These are phyloP conservation scores for Hesperophylax magnus DNA, from an alignment of 1,140 invertebrate species.

Conservation along the genomic window DNA sequence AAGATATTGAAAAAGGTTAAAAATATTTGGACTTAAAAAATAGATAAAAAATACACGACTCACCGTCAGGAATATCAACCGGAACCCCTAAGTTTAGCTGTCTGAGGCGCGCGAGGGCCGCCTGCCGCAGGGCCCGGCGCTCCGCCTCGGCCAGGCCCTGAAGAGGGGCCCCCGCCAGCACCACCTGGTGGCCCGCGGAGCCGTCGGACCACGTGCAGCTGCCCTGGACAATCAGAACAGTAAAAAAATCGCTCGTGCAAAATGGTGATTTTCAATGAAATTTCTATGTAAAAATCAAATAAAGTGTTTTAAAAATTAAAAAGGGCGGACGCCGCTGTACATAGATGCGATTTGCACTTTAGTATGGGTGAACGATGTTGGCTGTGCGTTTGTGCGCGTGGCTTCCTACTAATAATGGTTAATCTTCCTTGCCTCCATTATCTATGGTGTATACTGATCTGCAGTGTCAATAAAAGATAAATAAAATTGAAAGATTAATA, in stretches of 20 bases:
- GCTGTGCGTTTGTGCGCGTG: no score
- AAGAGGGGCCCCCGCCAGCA: constrained; percentile 79
- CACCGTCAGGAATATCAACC: constrained; percentile 72
- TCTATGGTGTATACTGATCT: no score
- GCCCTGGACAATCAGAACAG: constrained; percentile 73
- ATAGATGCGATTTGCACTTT: no score
- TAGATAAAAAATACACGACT: constrained; percentile 43
- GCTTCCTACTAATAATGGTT: no score
- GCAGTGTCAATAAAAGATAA: no score
- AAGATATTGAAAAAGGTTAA: no score
- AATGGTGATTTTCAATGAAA: not conserved
- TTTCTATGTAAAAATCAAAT: not conserved
- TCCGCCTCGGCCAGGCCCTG: constrained; percentile 86
- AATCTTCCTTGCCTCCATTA: no score
- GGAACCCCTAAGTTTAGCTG: constrained; percentile 87
- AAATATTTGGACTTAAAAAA: no score
- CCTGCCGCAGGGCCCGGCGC: constrained; percentile 83
- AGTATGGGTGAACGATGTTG: no score
- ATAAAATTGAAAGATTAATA: no score
- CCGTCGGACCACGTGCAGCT: constrained; percentile 88
- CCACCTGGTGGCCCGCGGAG: constrained; percentile 81
- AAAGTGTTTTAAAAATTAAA: no score
- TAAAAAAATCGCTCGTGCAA: not conserved
- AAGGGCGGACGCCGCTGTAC: no score
- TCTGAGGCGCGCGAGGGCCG: constrained; percentile 89